Evolutionary conservation across 2,113 vertebrate genomes (phyloP).

Genomic region (Trachemys scripta): DNA sequence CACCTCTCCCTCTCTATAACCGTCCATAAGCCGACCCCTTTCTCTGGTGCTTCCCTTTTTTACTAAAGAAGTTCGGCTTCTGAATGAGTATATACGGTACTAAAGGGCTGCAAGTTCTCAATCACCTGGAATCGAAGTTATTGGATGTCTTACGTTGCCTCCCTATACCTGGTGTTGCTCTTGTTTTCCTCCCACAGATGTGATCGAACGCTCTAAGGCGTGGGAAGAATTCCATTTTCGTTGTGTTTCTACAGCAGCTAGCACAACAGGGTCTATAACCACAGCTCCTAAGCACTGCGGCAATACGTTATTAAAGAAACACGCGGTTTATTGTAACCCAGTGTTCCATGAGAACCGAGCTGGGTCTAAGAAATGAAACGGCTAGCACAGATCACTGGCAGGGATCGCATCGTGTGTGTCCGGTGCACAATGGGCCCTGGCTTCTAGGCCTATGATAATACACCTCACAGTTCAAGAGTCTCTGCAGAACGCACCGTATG

Average conservation of each 20-base stretch:
- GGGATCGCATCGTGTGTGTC: too few relatives aligned
- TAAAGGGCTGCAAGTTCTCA: background rate
- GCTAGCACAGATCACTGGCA: background rate
- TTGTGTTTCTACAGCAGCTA: background rate
- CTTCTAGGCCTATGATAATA: background rate
- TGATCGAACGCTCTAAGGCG: background rate
- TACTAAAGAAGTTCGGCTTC: too few relatives aligned
- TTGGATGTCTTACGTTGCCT: background rate
- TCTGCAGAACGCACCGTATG: slow-evolving; percentile 82
- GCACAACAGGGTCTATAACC: background rate
- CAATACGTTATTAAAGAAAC: background rate
- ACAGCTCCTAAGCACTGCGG: background rate
- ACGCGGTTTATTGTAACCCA: background rate
- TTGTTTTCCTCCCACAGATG: background rate
- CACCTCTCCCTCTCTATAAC: too few relatives aligned
- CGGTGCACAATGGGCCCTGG: too few relatives aligned
- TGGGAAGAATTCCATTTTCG: background rate
- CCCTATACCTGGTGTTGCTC: background rate
- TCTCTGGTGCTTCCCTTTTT: too few relatives aligned
- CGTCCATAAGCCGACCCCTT: too few relatives aligned
- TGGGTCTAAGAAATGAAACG: background rate
- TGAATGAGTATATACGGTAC: background rate
- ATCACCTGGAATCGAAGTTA: background rate
- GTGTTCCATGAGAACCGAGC: background rate
- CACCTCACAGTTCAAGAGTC: background rate